Evolutionary conservation across 35 echinoderm and acorn worm species (phyloP).

Genomic region (Patiria miniata): DNA sequence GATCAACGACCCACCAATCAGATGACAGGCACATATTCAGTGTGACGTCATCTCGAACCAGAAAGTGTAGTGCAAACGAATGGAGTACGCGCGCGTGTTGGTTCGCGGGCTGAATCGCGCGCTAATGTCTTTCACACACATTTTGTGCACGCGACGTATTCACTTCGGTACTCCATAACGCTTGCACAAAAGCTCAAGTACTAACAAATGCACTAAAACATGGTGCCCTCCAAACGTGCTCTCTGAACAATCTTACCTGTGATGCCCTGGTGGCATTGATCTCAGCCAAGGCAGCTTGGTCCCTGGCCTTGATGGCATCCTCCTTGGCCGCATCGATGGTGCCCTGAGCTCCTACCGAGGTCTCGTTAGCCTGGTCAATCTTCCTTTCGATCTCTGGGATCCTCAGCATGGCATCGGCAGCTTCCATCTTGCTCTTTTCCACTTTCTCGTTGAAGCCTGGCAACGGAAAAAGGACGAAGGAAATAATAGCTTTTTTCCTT

Average conservation of each 20-base stretch:
- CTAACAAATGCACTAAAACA: too few species aligned
- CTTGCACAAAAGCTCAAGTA: too few species aligned
- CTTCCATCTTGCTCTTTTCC: conserved; percentile 62
- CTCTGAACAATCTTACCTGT: conserved; percentile 47
- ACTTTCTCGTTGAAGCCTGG: conserved; percentile 88
- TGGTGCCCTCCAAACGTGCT: too few species aligned
- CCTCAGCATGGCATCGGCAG: conserved; percentile 47
- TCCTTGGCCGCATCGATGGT: conserved; percentile 76
- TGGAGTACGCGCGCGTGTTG: too few species aligned
- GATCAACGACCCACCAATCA: too few species aligned
- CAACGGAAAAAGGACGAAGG: background rate
- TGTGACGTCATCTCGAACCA: too few species aligned
- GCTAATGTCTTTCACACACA: too few species aligned
- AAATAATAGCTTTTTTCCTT: background rate
- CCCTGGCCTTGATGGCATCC: conserved; percentile 78
- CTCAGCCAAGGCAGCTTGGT: conserved; percentile 67
- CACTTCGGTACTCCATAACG: too few species aligned
- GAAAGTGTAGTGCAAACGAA: too few species aligned
- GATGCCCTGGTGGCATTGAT: conserved; percentile 78
- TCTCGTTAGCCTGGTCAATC: conserved; percentile 79
- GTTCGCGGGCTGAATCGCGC: too few species aligned
- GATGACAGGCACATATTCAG: too few species aligned
- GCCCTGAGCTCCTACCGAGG: conserved; percentile 62
- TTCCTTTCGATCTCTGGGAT: conserved; percentile 67
- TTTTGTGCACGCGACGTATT: too few species aligned